Base-by-base conservation (phyloP, 2,797 vertebrate genomes). In the Xyrichtys novacula region DNA sequence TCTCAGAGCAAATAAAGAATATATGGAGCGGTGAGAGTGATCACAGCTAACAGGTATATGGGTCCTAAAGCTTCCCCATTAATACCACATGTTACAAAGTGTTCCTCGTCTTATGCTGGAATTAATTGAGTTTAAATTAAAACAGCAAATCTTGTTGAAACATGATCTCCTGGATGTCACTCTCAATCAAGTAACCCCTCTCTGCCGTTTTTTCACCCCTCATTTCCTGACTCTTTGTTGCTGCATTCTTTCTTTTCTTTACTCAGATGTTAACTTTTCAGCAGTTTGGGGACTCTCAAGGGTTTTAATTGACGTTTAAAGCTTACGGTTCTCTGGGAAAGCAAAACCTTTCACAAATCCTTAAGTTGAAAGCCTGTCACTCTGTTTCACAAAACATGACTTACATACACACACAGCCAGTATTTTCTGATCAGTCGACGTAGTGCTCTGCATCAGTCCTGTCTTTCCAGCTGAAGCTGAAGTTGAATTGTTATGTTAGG, bases 71-170 rank as follows among this genome's bases (percentile, higher is more conserved):
- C 71, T 59, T 49, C 25, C 69, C 66, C 75, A 85, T 90, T 84
- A 85, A 80, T 66, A 74, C 81, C 77, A 80, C 66, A 86, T 81
- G 82, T 85, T 87, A 73, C 71, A 78, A 75, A 53, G 68, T 74
- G 70, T 76, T 84, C 67, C 74, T 88, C 70, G 26, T 70, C 79
- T 83, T 83, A 78, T 77, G 75, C 54, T 58, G 59, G 44, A 82
- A 85, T 89, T 83, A 89, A 87, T 48, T 81, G 71, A 73, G 59
- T 84, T 85, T 82, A 89, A 91, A 91, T 91, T 90, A 90, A 93
- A 89, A 74, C 79, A 76, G 81, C 85, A 91, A 91, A 91, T 91
- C 86, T 90, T 87, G 67, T 47, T 75, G 84, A 81, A 91, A 92
- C 64, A 17, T 42, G 68, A 90, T 85, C 82, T 20, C 53, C n/a